Evolutionary conservation across 1,140 invertebrate genomes (phyloP), one percentile per base, ranked within the genome.

Genomic region (Cyphomyrmex costatus): DNA sequence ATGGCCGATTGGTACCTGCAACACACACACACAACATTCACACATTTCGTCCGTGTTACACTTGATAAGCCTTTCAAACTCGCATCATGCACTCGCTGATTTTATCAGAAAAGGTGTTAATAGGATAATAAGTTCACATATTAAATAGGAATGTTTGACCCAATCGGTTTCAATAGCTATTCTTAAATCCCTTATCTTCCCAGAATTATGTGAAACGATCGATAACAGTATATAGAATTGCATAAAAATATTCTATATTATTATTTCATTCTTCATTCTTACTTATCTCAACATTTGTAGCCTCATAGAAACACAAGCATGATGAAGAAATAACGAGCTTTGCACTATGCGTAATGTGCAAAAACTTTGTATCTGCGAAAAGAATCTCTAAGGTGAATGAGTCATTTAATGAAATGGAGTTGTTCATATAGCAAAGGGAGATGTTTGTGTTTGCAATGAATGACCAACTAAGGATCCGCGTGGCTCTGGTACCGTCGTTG

Each of bases 1-100:
- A 84, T 77, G 51, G 53, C n/a, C 58, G 30, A 66, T 58, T 77
- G 63, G 30, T 56, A 24, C 49, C 33, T 82, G 36, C 36, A 65
- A 21, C 8, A n/a, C 8, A 16, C 16, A 19, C 27, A 33, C 19
- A n/a, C 30, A 27, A 16, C 46, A 53, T 82, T 86, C 60, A 74
- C 24, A 46, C 49, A 76, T 66, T 66, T 58, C n/a, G 8, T 33
- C 19, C 27, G 7, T 5, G 16, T 78, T 78, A 21, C 63, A 21
- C n/a, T 30, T 60, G 21, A 71, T 82, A 61, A 71, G 24, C 7
- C 19, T 68, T 42, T n/a, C 8, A n/a, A 66, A 68, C n/a, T 53
- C 14, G n/a, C 21, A 3, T 21, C 36, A 66, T n/a, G 30, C n/a
- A 30, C 36, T 36, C n/a, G 2, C 16, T 60, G 10, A 66, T 65